phyloP scores from a whole-genome alignment of 2,797 vertebrate species.

The Taenioides sp. region DNA sequence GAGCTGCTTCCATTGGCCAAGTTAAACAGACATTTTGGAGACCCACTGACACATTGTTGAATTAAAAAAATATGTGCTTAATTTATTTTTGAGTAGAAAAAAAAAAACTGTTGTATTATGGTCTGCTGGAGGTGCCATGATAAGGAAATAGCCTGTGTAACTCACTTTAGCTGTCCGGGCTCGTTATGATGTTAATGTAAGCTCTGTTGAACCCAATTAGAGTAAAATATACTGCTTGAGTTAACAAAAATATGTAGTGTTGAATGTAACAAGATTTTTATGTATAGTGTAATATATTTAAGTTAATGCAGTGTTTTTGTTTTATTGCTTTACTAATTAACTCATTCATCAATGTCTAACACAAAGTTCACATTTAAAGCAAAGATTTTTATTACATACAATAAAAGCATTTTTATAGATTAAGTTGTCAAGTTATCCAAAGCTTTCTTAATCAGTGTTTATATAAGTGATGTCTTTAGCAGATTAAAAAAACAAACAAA shows the following conservation, averaged over 20 bases:
- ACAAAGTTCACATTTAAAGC: background rate
- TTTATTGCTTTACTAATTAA: too few relatives aligned
- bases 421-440: too few relatives aligned
- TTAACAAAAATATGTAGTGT: background rate
- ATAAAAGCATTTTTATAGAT: too few relatives aligned
- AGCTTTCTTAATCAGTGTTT: background rate
- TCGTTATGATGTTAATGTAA: background rate
- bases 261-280: background rate
- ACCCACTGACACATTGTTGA: too few relatives aligned
- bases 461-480: background rate
- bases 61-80: too few relatives aligned
- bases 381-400: too few relatives aligned
- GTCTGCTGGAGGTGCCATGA: too few relatives aligned
- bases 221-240: background rate
- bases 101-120: too few relatives aligned
- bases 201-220: background rate
- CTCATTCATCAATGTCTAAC: slow-evolving; percentile 3
- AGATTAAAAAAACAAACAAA: background rate
- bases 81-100: too few relatives aligned
- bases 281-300: background rate
- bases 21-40: too few relatives aligned
- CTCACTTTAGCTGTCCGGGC: background rate
- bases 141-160: background rate
- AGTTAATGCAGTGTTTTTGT: background rate
- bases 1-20: too few relatives aligned